Evolutionary conservation across 2,113 vertebrate genomes (phyloP), one percentile per base, ranked within the genome.

Genomic region (Paedocypris sp.): DNA sequence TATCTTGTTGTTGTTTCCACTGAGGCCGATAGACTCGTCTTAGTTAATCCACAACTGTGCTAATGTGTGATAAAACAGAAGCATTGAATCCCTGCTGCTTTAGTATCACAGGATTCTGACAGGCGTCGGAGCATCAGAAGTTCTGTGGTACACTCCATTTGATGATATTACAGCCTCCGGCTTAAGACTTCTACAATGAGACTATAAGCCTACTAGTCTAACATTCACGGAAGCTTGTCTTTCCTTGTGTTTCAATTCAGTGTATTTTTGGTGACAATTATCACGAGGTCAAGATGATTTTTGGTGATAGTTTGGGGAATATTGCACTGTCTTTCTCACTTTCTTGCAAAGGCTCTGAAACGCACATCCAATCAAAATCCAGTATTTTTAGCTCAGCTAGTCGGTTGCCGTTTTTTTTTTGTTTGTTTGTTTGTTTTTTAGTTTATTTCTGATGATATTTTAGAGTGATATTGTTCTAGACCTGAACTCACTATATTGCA

Each of bases 21-120:
- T 36, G 42, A 52, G 42, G 19, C 4, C 25, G 6, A 12, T n/a
- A 15, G 35, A 46, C 19, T 28, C 42, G 64, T 50, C 51, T 52
- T 33, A 67, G 60, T 47, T 67, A 63, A 67, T 66, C 47, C 53
- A 33, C 38, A 53, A 66, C 52, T 68, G 29, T n/a, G 28, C 33
- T 70, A 60, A 67, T 67, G 50, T 49, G 60, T 41, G 47, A 39
- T 56, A 13, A 63, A 45, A 69, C 42, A 39, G 31, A n/a, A 47
- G 53, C 59, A n/a, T 49, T 26, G 25, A 22, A 31, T 59, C 18
- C n/a, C 41, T 20, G 52, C 45, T 54, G 58, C 15, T 29, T 51
- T 49, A 47, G 38, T 18, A 22, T 33, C 50, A 29, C 41, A 8
- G 28, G n/a, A 15, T 60, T 62, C 20, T 59, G 52, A 58, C 45